A percentile compares a stretch with the other conserved stretches of the same genome.
Evolutionary conservation across 2,113 vertebrate genomes (phyloP).

Genomic region (Leucoraja erinaceus): DNA sequence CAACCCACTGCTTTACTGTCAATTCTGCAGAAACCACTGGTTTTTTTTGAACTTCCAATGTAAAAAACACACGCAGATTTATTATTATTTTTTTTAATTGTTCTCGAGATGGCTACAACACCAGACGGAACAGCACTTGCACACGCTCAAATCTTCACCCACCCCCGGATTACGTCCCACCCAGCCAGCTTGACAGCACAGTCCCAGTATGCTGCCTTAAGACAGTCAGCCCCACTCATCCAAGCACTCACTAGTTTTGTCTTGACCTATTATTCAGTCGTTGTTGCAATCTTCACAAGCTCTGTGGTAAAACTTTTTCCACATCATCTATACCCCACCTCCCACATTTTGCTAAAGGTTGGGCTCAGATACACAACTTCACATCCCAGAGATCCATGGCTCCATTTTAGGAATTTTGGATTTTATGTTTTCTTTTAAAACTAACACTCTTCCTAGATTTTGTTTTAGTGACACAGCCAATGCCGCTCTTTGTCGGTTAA

Average conservation of each 20-base stretch:
- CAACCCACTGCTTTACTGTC: neutral
- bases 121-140: constrained; percentile 53
- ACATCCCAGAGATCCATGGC: constrained; percentile 32
- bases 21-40: neutral
- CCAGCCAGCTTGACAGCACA: neutral
- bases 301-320: neutral
- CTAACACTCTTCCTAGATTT: neutral
- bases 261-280: constrained; percentile 5
- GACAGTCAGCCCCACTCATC: constrained; percentile 12
- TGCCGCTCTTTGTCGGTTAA: constrained; percentile 5
- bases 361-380: constrained; percentile 29
- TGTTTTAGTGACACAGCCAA: neutral
- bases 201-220: neutral
- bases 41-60: neutral
- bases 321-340: neutral
- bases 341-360: neutral
- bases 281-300: neutral
- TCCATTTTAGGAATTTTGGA: constrained; percentile 22
- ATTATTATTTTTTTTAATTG: constrained; percentile 58
- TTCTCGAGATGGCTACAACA: constrained; percentile 76
- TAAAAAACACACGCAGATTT: neutral
- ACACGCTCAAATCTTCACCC: constrained; percentile 32
- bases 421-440: constrained; percentile 16
- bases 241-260: neutral
- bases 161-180: neutral